phyloP scores from a whole-genome alignment of 2,797 vertebrate genomes.

The Peromyscus aztecus region DNA sequence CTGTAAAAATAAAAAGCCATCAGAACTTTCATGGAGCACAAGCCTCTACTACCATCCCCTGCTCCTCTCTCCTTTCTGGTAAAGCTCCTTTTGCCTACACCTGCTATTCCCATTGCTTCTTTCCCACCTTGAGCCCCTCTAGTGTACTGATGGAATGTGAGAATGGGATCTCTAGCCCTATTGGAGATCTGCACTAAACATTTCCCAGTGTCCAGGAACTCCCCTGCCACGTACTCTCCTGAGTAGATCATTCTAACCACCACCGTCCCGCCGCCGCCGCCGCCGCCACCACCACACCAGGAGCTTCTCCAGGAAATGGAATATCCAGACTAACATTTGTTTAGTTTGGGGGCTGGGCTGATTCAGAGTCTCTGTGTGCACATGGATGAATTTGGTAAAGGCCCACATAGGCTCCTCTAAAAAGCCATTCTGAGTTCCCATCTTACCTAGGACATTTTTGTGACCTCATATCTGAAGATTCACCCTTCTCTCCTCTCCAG shows the following conservation, averaged over 20 bases:
- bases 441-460: not conserved
- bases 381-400: not conserved
- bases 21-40: not conserved
- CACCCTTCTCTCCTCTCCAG: not conserved
- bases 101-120: not conserved
- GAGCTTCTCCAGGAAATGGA: not conserved
- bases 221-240: not conserved
- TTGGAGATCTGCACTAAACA: not conserved
- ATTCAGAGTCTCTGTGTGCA: not conserved
- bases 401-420: not conserved
- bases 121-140: not conserved
- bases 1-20: constrained; percentile 32
- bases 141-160: not conserved
- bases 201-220: not conserved
- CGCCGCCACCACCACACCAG: not conserved
- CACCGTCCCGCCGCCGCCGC: rapidly evolving
- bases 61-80: not conserved
- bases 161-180: not conserved
- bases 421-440: not conserved
- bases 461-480: not conserved
- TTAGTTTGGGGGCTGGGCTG: not conserved
- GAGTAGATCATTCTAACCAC: not conserved
- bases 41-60: not conserved
- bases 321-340: not conserved
- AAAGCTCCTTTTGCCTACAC: not conserved